Conservation (phyloP, 2,888 invertebrate genomes). For the Rotaria magnacalcarata region DNA sequence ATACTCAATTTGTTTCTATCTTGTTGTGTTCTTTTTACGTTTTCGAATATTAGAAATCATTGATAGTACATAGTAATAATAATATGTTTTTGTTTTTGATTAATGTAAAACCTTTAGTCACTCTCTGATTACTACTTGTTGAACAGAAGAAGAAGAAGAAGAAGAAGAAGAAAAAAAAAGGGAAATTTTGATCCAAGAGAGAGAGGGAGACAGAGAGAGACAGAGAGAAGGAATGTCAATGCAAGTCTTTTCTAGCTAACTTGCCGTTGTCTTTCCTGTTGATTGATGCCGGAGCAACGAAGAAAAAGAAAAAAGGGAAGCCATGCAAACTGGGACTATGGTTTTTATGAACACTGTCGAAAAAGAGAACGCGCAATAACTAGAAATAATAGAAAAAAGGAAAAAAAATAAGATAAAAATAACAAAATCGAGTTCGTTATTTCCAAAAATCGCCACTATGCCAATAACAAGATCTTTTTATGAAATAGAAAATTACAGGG, state of each 20-base stretch:
- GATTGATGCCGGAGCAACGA: not conserved
- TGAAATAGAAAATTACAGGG: not conserved
- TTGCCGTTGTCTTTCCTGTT: conserved; percentile 1
- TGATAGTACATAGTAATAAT: not conserved
- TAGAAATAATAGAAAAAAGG: not conserved
- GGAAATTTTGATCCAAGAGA: not conserved
- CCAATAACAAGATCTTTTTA: not conserved
- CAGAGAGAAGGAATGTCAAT: not conserved
- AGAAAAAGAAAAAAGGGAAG: not conserved
- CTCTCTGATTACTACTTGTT: conserved; percentile 8
- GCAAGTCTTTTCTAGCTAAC: not conserved
- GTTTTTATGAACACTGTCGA: conserved; percentile 16
- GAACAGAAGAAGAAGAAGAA: not conserved
- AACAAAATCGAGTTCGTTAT: conserved; percentile 3
- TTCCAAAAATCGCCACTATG: not conserved
- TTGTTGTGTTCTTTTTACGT: not conserved
- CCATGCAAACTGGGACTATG: not conserved
- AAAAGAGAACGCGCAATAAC: not conserved
- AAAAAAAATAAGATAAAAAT: not conserved
- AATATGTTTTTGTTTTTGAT: not conserved
- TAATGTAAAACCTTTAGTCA: not conserved
- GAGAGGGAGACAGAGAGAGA: not conserved
- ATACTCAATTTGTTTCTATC: not conserved
- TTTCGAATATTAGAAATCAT: not conserved
- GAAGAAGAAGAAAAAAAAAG: not conserved